Evolutionary conservation across 2,113 vertebrate genomes (phyloP), one percentile per base, ranked within the genome.

Genomic region (Pithys albifrons): DNA sequence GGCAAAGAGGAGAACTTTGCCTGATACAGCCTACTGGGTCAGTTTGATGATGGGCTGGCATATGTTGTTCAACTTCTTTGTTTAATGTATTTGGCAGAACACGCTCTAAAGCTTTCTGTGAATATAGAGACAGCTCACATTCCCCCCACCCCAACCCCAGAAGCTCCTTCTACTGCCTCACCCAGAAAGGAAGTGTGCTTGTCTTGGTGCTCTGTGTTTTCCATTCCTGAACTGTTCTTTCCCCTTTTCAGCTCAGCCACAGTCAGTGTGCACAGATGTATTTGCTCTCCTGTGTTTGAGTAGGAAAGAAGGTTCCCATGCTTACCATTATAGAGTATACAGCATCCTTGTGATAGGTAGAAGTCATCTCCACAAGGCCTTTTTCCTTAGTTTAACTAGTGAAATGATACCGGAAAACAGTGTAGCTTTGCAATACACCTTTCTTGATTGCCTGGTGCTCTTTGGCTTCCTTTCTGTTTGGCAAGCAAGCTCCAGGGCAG

Each of bases 11-110:
- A 85, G 55, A 67, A 48, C 12, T 8, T 59, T 57, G 57, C 37
- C 48, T 28, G 29, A 28, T 45, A 18, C 28, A 88, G 35, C 19
- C 58, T 72, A 5, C 11, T 11, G 61, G n/a, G 27, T 67, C 72
- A 27, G 7, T 78, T 52, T 52, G 61, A 67, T 58, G 23, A 39
- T 43, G 33, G 35, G 41, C 29, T 88, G 75, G 29, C 6, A 20
- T 0, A 0, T 45, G 24, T 28, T 59, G 10, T 61, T 83, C 10
- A 11, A 18, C 22, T 57, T 19, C 37, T 64, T 41, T 2, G 1
- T 46, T 83, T 49, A n/a, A 51, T 51, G 12, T 23, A 19, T 66
- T 51, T 39, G 58, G 16, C 29, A 89, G 62, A n/a, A 22, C 14
- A 5, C 43, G 31, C 45, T 76, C 8, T 82, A 6, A 20, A 76